Conservation (phyloP, 2,888 invertebrate genomes). For the Omphaloscelis lunosa region DNA sequence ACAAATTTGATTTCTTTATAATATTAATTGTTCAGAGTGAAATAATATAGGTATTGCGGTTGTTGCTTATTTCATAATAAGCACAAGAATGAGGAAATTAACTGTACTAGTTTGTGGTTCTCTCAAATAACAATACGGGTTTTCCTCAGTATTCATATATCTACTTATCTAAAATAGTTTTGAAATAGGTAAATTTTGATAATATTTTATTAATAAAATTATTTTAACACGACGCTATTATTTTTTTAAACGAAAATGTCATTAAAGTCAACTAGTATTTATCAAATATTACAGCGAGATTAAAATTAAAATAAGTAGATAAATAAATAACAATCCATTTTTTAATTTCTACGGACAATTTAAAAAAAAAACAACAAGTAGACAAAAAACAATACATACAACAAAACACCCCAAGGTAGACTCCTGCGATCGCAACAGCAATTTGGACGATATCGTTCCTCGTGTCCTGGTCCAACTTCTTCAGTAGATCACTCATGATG, state of each 20-base stretch:
- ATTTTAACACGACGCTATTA: background rate
- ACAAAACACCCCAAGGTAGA: constrained; percentile 85
- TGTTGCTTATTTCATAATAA: constrained; percentile 41
- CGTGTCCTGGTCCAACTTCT: constrained; percentile 83
- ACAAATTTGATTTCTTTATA: background rate
- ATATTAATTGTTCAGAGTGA: background rate
- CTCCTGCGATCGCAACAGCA: constrained; percentile 81
- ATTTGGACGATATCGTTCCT: constrained; percentile 84
- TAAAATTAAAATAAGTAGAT: background rate
- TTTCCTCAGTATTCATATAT: constrained; percentile 16
- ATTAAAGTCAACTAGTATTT: background rate
- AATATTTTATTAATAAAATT: background rate
- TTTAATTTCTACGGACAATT: too few relatives aligned
- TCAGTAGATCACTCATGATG: constrained; percentile 88
- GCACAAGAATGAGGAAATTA: constrained; percentile 57
- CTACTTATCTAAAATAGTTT: constrained; percentile 2
- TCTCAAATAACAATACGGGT: constrained; percentile 61
- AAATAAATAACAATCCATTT: background rate
- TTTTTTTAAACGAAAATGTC: background rate
- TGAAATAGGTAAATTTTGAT: background rate
- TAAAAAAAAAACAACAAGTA: constrained; percentile 1
- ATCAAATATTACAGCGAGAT: background rate
- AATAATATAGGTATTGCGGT: constrained; percentile 37
- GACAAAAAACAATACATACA: constrained; percentile 77
- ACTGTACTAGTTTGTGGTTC: constrained; percentile 55